Conservation (phyloP, 1,140 invertebrate genomes). For the Sitophilus oryzae region DNA sequence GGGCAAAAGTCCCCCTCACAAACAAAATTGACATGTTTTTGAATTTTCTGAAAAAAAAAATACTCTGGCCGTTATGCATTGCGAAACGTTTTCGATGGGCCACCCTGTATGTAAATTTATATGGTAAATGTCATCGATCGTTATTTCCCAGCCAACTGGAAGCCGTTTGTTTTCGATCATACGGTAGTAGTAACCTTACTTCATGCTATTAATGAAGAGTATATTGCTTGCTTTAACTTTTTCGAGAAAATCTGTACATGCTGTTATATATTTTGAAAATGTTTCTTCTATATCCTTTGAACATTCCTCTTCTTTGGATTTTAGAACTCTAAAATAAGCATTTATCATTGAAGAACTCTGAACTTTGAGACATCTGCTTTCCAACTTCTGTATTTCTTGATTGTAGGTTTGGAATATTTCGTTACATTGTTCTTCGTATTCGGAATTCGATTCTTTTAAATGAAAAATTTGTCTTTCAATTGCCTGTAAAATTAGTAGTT, state of each 20-base stretch:
- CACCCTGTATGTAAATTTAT: too few relatives aligned
- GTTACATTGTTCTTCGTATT: not conserved
- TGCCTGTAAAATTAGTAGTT: too few relatives aligned
- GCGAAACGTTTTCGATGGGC: too few relatives aligned
- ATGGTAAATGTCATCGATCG: too few relatives aligned
- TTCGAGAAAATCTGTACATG: constrained; percentile 9
- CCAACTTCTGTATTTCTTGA: not conserved
- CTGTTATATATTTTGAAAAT: constrained; percentile 9
- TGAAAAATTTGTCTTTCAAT: not conserved
- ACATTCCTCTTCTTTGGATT: constrained; percentile 4
- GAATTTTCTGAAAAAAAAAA: too few relatives aligned
- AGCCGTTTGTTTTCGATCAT: too few relatives aligned
- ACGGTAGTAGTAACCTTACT: too few relatives aligned
- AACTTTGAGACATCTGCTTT: constrained; percentile 1
- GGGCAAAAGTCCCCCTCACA: too few relatives aligned
- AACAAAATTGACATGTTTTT: too few relatives aligned
- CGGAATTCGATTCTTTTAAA: not conserved
- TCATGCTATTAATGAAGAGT: constrained; percentile 5
- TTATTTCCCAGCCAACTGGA: too few relatives aligned
- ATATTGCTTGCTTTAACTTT: constrained; percentile 9
- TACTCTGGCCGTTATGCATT: too few relatives aligned
- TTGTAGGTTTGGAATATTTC: not conserved
- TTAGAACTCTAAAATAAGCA: constrained; percentile 4
- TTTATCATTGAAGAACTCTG: constrained; percentile 7
- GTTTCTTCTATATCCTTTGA: constrained; percentile 5